Conservation (phyloP, 1,140 invertebrate genomes). For the Epicauta chinensis region DNA sequence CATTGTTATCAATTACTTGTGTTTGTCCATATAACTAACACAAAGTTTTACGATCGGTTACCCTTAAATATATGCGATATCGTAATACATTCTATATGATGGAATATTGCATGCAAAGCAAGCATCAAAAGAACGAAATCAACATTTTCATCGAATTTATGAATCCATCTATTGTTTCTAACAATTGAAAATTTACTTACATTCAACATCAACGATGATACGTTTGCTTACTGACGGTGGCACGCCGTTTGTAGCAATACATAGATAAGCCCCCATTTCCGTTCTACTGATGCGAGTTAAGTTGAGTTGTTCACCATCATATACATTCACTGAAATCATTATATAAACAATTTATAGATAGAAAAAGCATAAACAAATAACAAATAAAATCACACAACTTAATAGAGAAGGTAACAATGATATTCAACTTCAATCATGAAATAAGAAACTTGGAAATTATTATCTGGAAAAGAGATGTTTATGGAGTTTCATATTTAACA, state of each 20-base stretch:
- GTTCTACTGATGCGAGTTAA: conserved; percentile 75
- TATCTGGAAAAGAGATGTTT: conserved; percentile 6
- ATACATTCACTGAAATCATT: conserved; percentile 57
- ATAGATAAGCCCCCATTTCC: conserved; percentile 83
- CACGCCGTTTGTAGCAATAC: conserved; percentile 77
- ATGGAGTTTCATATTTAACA: conserved; percentile 4
- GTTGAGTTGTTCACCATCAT: conserved; percentile 75
- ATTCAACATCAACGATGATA: conserved; percentile 83
- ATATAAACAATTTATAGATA: conserved; percentile 3
- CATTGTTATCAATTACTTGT: too few species aligned
- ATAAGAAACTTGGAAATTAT: neutral
- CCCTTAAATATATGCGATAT: too few species aligned
- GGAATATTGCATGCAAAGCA: too few species aligned
- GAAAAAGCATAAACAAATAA: neutral
- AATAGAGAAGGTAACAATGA: too few species aligned
- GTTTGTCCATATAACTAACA: too few species aligned
- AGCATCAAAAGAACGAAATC: too few species aligned
- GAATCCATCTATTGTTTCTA: too few species aligned
- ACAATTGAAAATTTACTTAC: conserved; percentile 54
- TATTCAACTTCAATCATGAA: neutral
- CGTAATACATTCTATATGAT: too few species aligned
- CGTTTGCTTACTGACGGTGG: conserved; percentile 83
- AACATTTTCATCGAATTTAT: too few species aligned
- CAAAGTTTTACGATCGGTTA: too few species aligned
- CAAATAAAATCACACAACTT: too few species aligned